phyloP scores from a whole-genome alignment of 2,113 vertebrate genomes.

The Passerina amoena region DNA sequence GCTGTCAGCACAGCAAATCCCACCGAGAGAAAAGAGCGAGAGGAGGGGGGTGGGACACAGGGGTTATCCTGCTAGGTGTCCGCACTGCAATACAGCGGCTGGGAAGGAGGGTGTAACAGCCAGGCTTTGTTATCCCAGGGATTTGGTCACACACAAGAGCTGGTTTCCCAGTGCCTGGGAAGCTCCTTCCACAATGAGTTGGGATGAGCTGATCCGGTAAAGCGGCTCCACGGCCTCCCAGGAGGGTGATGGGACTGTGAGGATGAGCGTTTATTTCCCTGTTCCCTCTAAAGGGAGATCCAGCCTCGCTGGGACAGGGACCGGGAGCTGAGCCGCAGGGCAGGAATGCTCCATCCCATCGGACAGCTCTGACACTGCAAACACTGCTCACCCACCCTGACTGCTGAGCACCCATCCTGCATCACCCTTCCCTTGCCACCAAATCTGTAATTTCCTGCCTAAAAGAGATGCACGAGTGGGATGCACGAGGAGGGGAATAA shows the following conservation, averaged over 20 bases:
- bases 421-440: neutral
- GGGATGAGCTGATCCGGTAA: slow-evolving; percentile 7
- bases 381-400: accelerated
- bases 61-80: slow-evolving; percentile 22
- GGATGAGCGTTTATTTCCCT: accelerated
- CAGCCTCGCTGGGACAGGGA: neutral
- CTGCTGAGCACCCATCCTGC: neutral
- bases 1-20: slow-evolving; percentile 60
- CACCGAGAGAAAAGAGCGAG: slow-evolving; percentile 8
- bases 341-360: neutral
- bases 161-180: slow-evolving; percentile 26
- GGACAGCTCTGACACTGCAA: accelerated
- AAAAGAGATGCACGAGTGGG: neutral
- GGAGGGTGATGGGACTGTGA: neutral
- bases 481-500: neutral
- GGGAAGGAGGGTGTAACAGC: slow-evolving; percentile 11
- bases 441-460: neutral
- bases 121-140: slow-evolving; percentile 48
- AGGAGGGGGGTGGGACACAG: neutral
- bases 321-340: accelerated
- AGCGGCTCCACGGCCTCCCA: neutral
- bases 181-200: slow-evolving; percentile 13
- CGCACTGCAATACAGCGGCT: neutral
- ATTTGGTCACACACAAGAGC: slow-evolving; percentile 41
- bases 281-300: neutral